phyloP scores from a whole-genome alignment of 2,113 vertebrate genomes.

The Anthoscopus minutus region DNA sequence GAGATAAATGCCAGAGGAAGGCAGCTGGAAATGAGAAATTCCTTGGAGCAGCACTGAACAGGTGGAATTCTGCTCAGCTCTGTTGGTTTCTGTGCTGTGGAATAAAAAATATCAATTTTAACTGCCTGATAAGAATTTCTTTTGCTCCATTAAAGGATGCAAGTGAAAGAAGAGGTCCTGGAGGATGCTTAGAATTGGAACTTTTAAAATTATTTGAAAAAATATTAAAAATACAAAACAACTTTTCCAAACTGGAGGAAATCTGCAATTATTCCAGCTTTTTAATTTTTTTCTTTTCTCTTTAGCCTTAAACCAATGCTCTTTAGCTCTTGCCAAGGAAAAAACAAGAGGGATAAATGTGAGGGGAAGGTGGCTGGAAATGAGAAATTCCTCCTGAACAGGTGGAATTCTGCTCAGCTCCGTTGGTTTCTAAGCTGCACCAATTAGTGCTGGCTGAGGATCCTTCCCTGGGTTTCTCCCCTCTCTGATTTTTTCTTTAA shows the following conservation, averaged over 20 bases:
- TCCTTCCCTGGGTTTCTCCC: not conserved
- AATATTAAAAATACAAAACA: not conserved
- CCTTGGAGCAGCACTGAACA: not conserved
- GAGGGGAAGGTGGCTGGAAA: not conserved
- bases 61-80: not conserved
- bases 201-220: not conserved
- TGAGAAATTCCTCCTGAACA: not conserved
- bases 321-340: not conserved
- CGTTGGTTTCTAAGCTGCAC: not conserved
- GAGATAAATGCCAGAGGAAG: not conserved
- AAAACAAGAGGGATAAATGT: not conserved
- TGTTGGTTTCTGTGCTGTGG: not conserved
- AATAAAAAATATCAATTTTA: not conserved
- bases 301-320: not conserved
- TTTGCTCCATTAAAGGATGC: not conserved
- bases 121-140: not conserved
- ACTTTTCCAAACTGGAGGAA: not conserved
- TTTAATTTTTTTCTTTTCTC: accelerated
- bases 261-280: not conserved
- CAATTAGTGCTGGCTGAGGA: slow-evolving; percentile 1
- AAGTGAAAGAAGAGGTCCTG: not conserved
- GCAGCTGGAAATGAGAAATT: not conserved
- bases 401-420: not conserved
- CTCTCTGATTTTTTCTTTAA: slow-evolving; percentile 1
- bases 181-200: not conserved